Conservation (phyloP, 1,140 invertebrate genomes). For the Schlechtendalia chinensis region DNA sequence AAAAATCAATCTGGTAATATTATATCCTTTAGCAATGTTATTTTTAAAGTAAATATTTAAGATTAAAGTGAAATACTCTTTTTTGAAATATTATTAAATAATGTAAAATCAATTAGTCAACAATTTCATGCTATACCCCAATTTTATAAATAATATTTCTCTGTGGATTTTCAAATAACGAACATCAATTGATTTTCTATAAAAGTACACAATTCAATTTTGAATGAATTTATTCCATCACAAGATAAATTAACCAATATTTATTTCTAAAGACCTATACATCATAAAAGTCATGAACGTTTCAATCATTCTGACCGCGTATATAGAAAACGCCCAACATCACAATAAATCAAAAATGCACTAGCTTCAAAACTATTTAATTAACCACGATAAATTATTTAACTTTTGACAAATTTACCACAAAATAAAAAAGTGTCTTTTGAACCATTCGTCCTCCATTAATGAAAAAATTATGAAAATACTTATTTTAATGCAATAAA, state of each 20-base stretch:
- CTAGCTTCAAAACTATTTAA: background rate
- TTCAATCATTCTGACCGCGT: background rate
- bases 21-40: background rate
- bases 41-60: background rate
- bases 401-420: background rate
- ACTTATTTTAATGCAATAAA: no score
- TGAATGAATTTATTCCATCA: background rate
- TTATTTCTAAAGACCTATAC: background rate
- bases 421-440: background rate
- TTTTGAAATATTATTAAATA: background rate
- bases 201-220: background rate
- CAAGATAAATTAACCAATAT: conserved; percentile 6
- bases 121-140: background rate
- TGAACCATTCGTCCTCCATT: no score
- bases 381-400: background rate
- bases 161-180: background rate
- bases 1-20: no score
- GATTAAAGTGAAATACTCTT: background rate
- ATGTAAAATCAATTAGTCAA: background rate
- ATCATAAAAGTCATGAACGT: background rate
- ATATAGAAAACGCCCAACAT: background rate
- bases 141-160: background rate
- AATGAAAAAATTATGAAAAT: no score
- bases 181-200: background rate
- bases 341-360: conserved; percentile 12